These are phyloP conservation scores for Heptranchias perlo DNA, from an alignment of 2,113 vertebrate species.

Conservation along the genomic window DNA sequence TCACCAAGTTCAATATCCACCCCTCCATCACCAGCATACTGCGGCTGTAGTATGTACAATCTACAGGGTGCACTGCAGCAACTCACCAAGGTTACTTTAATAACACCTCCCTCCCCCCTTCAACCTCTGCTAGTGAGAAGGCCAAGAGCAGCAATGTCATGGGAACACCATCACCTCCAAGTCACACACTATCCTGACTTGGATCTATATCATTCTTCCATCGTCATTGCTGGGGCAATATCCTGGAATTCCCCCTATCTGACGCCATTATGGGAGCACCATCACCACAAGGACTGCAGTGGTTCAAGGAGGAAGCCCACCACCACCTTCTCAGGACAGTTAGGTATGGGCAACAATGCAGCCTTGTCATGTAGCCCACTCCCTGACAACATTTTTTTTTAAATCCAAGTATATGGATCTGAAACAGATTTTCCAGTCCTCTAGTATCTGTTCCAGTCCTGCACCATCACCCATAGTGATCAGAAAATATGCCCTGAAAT, in stretches of 20 bases:
- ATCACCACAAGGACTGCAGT: no score
- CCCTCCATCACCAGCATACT: no score
- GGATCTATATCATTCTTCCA: background rate
- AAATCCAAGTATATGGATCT: background rate
- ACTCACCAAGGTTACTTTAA: background rate
- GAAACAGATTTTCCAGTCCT: background rate
- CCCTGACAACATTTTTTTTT: background rate
- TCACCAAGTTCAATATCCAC: background rate
- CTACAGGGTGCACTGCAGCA: background rate
- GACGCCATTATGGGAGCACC: background rate
- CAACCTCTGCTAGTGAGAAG: background rate
- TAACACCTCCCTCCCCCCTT: background rate
- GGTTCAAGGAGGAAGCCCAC: background rate
- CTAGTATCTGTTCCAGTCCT: background rate
- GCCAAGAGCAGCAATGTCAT: background rate
- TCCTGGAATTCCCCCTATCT: background rate
- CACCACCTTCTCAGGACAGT: background rate
- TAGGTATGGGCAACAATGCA: no score
- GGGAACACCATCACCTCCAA: background rate
- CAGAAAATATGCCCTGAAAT: background rate
- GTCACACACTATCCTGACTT: background rate
- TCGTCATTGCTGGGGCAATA: background rate
- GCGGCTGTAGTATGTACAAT: no score
- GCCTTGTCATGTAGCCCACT: background rate
- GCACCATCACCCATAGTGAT: background rate